A percentile compares a stretch with the other conserved stretches of the same genome.
These are phyloP conservation scores for Galerucella calmariensis DNA, from an alignment of 2,888 invertebrate genomes.

Conservation along the genomic window DNA sequence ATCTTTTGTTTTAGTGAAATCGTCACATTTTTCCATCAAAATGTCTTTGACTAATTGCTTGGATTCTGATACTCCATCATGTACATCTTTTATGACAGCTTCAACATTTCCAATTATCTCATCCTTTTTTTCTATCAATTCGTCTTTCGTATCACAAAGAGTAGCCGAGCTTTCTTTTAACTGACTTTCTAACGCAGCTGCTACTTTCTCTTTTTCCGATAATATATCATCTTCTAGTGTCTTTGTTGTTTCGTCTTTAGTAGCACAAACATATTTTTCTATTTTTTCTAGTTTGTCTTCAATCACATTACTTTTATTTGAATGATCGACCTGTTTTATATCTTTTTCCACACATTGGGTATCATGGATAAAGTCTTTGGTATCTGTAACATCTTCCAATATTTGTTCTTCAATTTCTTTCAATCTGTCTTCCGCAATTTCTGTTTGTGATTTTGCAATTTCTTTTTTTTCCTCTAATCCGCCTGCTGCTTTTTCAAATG, in stretches of 20 bases:
- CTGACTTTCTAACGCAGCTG: neutral
- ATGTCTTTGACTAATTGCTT: constrained; percentile 5
- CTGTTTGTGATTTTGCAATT: neutral
- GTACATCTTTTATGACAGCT: neutral
- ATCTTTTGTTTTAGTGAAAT: neutral
- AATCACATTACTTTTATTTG: neutral
- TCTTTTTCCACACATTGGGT: neutral
- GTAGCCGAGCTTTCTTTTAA: neutral
- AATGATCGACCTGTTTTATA: neutral
- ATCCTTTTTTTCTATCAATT: neutral
- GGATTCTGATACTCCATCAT: neutral
- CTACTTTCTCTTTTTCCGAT: neutral
- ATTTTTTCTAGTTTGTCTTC: neutral
- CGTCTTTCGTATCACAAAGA: neutral
- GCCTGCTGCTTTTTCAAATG: neutral
- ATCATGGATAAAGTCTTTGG: too few species aligned
- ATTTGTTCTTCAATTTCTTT: neutral
- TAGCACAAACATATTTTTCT: too few species aligned
- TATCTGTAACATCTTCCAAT: neutral
- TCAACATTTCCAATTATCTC: neutral
- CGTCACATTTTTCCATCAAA: neutral
- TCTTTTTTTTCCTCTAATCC: neutral
- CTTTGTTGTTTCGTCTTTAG: neutral
- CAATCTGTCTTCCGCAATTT: neutral
- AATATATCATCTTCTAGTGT: neutral